These are phyloP conservation scores for Dendroctonus valens DNA, from an alignment of 1,140 invertebrate genomes.

Conservation along the genomic window DNA sequence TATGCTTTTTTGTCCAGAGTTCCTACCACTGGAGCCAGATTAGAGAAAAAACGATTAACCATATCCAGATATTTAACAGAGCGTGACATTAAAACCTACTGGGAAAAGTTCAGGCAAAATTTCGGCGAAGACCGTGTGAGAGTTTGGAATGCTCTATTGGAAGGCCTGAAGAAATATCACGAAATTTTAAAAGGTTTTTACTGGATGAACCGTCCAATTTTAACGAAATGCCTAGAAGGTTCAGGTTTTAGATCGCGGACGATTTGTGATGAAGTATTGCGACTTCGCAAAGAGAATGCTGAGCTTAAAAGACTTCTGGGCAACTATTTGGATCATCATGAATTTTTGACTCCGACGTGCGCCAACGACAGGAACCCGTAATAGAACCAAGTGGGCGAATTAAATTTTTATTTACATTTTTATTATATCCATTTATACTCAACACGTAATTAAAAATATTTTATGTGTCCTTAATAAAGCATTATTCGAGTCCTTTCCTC, in stretches of 20 bases:
- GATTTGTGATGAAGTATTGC: slow-evolving; percentile 43
- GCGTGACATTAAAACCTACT: slow-evolving; percentile 55
- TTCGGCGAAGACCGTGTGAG: slow-evolving; percentile 53
- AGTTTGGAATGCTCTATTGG: slow-evolving; percentile 57
- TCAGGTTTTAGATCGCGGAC: slow-evolving; percentile 39
- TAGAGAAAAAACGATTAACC: slow-evolving; percentile 42
- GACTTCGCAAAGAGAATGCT: slow-evolving; percentile 41
- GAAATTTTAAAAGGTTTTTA: slow-evolving; percentile 45
- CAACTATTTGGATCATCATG: slow-evolving; percentile 38
- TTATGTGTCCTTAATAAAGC: no score
- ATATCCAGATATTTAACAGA: slow-evolving; percentile 53
- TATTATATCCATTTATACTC: not conserved
- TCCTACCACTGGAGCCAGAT: slow-evolving; percentile 31
- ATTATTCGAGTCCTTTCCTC: no score
- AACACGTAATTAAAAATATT: not conserved
- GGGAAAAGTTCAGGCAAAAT: slow-evolving; percentile 51
- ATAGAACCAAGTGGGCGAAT: not conserved
- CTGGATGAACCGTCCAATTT: not conserved
- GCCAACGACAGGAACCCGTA: slow-evolving; percentile 16
- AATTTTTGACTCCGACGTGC: slow-evolving; percentile 28
- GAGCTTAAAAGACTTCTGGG: slow-evolving; percentile 41
- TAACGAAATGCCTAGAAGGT: not conserved
- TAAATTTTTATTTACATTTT: slow-evolving; percentile 8
- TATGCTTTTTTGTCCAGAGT: slow-evolving; percentile 16
- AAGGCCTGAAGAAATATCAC: slow-evolving; percentile 58